Conservation (phyloP, 1,140 invertebrate genomes). For the Heterodera schachtii region DNA sequence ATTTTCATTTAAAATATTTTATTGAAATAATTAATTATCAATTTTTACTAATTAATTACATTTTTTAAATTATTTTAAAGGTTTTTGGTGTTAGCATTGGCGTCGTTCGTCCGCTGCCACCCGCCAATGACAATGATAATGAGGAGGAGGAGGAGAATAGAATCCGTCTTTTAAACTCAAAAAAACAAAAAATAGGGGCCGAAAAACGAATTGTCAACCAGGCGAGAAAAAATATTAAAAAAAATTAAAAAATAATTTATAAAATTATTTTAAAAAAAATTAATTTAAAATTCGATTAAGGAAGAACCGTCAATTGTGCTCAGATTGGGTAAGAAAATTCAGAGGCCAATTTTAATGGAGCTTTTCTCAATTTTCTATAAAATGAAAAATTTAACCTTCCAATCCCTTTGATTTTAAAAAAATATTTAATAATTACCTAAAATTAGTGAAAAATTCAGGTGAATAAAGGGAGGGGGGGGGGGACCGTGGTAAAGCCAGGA, state of each 20-base stretch:
- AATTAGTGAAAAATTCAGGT: no score
- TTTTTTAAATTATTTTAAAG: neutral
- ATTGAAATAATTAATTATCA: no score
- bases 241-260: no score
- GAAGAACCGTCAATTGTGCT: constrained; percentile 44
- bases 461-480: no score
- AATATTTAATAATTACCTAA: neutral
- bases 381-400: no score
- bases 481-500: no score
- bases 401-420: neutral
- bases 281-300: constrained; percentile 15
- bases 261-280: neutral
- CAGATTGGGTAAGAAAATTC: constrained; percentile 23
- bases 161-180: neutral
- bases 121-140: neutral
- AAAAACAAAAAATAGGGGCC: constrained; percentile 2
- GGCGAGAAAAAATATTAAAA: neutral
- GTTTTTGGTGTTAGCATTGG: constrained; percentile 41
- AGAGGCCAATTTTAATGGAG: neutral
- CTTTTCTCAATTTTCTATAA: no score
- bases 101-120: constrained; percentile 26
- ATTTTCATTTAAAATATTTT: no score
- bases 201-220: constrained; percentile 5
- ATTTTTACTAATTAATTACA: constrained; percentile 1
- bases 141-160: neutral